These are phyloP conservation scores for Myopa tessellatipennis DNA, from an alignment of 2,888 invertebrate genomes.

Conservation along the genomic window DNA sequence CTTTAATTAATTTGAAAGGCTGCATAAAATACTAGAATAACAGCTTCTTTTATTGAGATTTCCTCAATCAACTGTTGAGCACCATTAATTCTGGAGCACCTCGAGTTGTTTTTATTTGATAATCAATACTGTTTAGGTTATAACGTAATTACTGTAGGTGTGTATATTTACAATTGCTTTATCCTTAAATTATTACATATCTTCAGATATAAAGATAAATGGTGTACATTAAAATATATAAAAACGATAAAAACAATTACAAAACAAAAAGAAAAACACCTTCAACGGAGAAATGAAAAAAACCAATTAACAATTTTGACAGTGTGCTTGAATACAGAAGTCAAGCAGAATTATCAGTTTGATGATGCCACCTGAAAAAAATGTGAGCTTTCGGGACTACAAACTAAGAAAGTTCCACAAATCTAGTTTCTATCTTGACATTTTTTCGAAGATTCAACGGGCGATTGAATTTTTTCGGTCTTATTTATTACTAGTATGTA, in stretches of 20 bases:
- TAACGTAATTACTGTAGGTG: not conserved
- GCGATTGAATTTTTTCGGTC: too few species aligned
- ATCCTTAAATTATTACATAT: not conserved
- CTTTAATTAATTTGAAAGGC: constrained; percentile 37
- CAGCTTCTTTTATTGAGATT: too few species aligned
- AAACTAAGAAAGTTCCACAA: too few species aligned
- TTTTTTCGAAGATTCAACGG: too few species aligned
- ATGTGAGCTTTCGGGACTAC: too few species aligned
- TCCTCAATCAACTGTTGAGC: not conserved
- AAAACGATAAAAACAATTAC: constrained; percentile 2
- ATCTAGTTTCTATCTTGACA: too few species aligned
- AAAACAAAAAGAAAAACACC: constrained; percentile 29
- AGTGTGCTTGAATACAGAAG: constrained; percentile 4
- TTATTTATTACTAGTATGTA: too few species aligned
- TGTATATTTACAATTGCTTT: constrained; percentile 4
- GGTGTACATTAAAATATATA: constrained; percentile 15
- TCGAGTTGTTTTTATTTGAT: not conserved
- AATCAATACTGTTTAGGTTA: constrained; percentile 4
- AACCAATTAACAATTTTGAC: constrained; percentile 19
- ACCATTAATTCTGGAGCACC: not conserved
- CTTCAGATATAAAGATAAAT: constrained; percentile 3
- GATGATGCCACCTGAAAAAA: constrained; percentile 3
- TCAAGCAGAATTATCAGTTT: not conserved
- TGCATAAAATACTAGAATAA: constrained; percentile 2
- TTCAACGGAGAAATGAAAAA: constrained; percentile 18